A percentile compares a stretch with the other conserved stretches of the same genome.
These are phyloP conservation scores for Butorides virescens DNA, from an alignment of 2,113 vertebrate species.

Conservation along the genomic window DNA sequence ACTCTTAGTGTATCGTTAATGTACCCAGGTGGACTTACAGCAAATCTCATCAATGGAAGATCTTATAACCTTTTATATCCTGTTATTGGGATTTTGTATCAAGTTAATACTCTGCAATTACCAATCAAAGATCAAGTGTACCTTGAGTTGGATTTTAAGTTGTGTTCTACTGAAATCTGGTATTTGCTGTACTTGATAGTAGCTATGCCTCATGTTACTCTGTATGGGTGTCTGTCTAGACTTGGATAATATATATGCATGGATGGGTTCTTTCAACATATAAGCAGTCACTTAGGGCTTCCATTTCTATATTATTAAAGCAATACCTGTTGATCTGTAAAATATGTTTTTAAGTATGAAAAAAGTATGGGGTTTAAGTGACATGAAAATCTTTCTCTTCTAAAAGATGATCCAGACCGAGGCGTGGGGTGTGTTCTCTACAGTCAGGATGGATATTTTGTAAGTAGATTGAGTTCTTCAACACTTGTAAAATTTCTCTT, in stretches of 20 bases:
- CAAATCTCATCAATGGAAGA: neutral
- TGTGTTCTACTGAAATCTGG: neutral
- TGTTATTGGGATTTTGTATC: neutral
- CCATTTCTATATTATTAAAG: neutral
- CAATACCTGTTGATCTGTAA: neutral
- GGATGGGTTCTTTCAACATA: neutral
- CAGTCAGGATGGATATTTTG: neutral
- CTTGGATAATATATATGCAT: neutral
- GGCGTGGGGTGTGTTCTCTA: neutral
- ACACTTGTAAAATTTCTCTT: neutral
- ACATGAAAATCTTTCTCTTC: neutral
- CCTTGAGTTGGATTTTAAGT: neutral
- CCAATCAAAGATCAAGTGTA: neutral
- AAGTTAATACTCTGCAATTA: neutral
- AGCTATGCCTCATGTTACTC: neutral
- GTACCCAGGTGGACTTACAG: neutral
- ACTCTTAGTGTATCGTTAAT: neutral
- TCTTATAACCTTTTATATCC: neutral
- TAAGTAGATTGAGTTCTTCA: neutral
- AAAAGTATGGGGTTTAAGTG: neutral
- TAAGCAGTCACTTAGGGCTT: neutral
- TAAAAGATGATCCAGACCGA: neutral
- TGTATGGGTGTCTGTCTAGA: neutral
- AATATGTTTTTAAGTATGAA: neutral
- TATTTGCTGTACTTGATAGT: neutral